A percentile compares a stretch with the other conserved stretches of the same genome.
These are phyloP conservation scores for Ctenomys sociabilis DNA, from an alignment of 2,113 vertebrate genomes.

Conservation along the genomic window DNA sequence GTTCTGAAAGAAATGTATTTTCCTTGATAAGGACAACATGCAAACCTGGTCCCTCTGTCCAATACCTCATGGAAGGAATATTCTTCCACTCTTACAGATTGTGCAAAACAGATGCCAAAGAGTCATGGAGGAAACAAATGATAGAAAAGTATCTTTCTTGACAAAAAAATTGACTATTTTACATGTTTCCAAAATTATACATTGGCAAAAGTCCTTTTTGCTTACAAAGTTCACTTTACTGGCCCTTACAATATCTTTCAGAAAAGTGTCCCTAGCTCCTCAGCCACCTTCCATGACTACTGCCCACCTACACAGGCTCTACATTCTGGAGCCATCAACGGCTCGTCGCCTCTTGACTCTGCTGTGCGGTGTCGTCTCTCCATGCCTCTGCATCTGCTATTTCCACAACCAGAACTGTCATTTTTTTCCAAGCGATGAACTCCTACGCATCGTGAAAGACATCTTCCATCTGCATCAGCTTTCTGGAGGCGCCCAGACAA, in stretches of 20 bases:
- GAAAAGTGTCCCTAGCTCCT: neutral
- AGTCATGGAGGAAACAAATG: neutral
- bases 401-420: neutral
- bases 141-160: neutral
- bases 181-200: neutral
- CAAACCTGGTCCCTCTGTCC: neutral
- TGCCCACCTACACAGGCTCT: neutral
- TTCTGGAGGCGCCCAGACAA: slow-evolving; percentile 55
- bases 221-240: neutral
- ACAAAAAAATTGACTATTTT: neutral
- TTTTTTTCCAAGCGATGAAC: neutral
- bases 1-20: slow-evolving; percentile 10
- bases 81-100: neutral
- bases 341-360: neutral
- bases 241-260: neutral
- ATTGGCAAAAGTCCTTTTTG: neutral
- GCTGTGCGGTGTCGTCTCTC: neutral
- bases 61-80: neutral
- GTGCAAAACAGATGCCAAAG: neutral
- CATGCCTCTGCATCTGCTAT: neutral
- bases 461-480: slow-evolving; percentile 45
- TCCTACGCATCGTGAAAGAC: slow-evolving; percentile 54
- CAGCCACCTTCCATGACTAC: neutral
- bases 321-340: neutral
- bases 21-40: neutral